Percentiles rank a stretch among this genome's conserved stretches.
Evolutionary conservation across 2,888 invertebrate genomes (phyloP).

Genomic region (Platycheirus rosarum): DNA sequence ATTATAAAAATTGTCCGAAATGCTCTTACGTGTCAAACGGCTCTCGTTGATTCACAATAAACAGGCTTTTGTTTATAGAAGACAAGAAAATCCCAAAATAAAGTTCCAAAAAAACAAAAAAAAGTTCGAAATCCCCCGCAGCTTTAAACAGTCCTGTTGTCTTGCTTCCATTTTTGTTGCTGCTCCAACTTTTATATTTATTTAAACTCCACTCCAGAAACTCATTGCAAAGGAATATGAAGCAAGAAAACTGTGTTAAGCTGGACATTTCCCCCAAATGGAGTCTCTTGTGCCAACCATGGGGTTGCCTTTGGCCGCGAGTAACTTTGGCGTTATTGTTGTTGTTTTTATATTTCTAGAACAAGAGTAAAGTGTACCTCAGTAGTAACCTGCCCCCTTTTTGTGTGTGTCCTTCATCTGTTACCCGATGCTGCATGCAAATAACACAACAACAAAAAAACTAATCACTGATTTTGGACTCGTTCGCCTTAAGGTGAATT

Average conservation of each 20-base stretch:
- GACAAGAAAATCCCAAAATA: neutral
- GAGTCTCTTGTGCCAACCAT: neutral
- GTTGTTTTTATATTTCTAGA: constrained; percentile 36
- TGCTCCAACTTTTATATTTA: constrained; percentile 1
- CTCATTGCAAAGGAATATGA: constrained; percentile 2
- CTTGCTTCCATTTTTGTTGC: neutral
- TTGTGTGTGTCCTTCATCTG: constrained; percentile 41
- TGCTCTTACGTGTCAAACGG: too few relatives aligned
- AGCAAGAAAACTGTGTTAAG: constrained; percentile 23
- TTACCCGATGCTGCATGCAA: constrained; percentile 25
- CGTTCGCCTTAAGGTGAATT: constrained; percentile 21
- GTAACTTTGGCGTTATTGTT: neutral
- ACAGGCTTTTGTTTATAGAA: neutral
- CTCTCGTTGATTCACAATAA: too few relatives aligned
- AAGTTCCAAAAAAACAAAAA: neutral
- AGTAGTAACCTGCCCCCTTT: constrained; percentile 40
- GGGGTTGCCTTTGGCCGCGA: neutral
- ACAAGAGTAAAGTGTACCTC: constrained; percentile 46
- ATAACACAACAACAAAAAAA: constrained; percentile 14
- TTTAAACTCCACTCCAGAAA: constrained; percentile 6
- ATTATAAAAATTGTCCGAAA: too few relatives aligned
- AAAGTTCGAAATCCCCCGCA: neutral
- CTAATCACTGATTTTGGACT: constrained; percentile 10
- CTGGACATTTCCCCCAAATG: constrained; percentile 23
- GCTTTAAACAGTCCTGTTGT: neutral